Base-by-base conservation (phyloP, 2,113 vertebrate species). In the Fukomys damarensis region DNA sequence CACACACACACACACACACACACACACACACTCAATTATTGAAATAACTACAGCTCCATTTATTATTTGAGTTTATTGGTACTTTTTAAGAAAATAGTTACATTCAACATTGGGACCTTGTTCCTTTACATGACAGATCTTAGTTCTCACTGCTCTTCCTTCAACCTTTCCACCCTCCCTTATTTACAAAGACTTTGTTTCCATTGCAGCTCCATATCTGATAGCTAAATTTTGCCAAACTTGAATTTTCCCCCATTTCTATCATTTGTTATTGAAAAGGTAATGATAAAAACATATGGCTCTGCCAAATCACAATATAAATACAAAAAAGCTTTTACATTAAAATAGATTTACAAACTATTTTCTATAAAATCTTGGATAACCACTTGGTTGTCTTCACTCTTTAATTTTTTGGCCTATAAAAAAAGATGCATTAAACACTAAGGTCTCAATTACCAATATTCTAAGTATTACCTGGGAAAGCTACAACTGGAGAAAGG, bases 211-310 rank as follows among this genome's bases (percentile, higher is more conserved):
- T 59, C 43, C 93, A 54, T 24, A 82, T 92, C 91, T 96, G 16
- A 91, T n/a, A 84, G 86, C 17, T 87, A 95, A 95, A 14, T 96
- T 77, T 74, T 82, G 80, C 70, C 56, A 98, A 97, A 95, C 97
- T 26, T 95, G 84, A 98, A 86, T 93, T 8, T 97, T 79, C 65
- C 30, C 46, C 81, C 35, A 66, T 94, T 97, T 91, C 80, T 95
- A 92, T 96, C 87, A 97, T 77, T 95, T 90, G 63, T 91, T 95
- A 96, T 61, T 92, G 63, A 98, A 97, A 85, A 72, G 90, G 76
- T 8, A 97, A 74, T 49, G 94, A 98, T 92, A 98, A 98, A 94
- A 38, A 52, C 0, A 12, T 97, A 91, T 96, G 70, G 91, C 92
- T 98, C 63, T 97, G 72, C 30, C 79, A 98, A 95, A 76, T 87